Conservation (phyloP, 92 coral and sea anemone genomes). For the Chrysogorgia sp. region DNA sequence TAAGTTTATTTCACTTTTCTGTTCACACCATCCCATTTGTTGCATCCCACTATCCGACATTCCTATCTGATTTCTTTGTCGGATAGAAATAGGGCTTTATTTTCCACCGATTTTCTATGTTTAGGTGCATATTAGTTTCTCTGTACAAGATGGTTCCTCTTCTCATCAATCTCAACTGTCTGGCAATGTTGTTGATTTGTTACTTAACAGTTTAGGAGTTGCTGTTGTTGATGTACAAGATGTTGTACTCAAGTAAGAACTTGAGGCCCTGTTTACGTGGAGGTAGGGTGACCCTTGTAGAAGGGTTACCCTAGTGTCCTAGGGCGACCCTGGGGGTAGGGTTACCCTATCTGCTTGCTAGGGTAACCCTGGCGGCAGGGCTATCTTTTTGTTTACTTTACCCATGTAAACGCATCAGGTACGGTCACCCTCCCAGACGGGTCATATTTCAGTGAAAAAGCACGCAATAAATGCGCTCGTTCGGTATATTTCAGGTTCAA, state of each 20-base stretch:
- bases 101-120: background rate
- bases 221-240: conserved; percentile 97
- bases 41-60: background rate
- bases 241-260: conserved; percentile 90
- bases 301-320: no score
- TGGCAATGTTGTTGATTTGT: conserved; percentile 73
- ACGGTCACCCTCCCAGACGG: no score
- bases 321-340: no score
- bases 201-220: conserved; percentile 91
- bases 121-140: conserved; percentile 93
- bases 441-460: no score
- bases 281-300: no score
- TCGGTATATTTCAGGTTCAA: no score
- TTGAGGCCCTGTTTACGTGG: no score
- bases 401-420: no score
- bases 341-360: no score
- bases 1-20: conserved; percentile 21
- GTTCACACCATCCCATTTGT: background rate
- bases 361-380: no score
- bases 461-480: no score
- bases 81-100: background rate
- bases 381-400: no score
- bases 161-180: conserved; percentile 64
- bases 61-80: background rate
- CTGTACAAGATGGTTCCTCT: conserved; percentile 85